Evolutionary conservation across 1,140 invertebrate species (phyloP).

Genomic region (Tenebrio molitor): DNA sequence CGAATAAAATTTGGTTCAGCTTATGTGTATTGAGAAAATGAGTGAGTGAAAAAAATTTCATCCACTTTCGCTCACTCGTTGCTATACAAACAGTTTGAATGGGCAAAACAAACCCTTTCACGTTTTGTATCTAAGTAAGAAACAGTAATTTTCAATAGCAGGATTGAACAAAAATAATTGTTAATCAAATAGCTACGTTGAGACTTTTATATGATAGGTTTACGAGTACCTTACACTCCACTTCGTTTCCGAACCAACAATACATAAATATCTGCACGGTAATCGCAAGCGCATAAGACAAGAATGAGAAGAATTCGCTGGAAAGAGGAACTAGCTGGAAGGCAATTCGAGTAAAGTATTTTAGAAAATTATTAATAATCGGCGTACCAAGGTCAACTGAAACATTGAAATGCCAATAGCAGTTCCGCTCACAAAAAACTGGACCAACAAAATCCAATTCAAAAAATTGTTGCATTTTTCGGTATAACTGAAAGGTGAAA

Average conservation of each 20-base stretch:
- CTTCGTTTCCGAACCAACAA: conserved; percentile 29
- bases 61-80: no score
- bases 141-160: no score
- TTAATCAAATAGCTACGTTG: neutral
- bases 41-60: no score
- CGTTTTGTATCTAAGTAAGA: no score
- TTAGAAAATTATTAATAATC: no score
- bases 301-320: conserved; percentile 2
- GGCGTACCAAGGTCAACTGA: conserved; percentile 17
- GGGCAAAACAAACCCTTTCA: no score
- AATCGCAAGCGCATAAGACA: conserved; percentile 6
- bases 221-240: conserved; percentile 11
- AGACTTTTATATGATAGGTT: no score
- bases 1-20: no score
- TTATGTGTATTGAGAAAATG: no score
- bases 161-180: neutral
- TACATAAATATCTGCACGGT: conserved; percentile 25
- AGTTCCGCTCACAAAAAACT: neutral
- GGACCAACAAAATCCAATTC: conserved; percentile 3
- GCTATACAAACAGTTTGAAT: no score
- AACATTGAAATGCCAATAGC: conserved; percentile 21
- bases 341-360: neutral
- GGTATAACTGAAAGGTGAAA: neutral
- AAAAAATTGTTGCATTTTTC: conserved; percentile 19
- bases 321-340: conserved; percentile 5